A percentile compares a stretch with the other conserved stretches of the same genome.
phyloP scores from a whole-genome alignment of 1,140 invertebrate species.

The Drosophila nigrodunni region DNA sequence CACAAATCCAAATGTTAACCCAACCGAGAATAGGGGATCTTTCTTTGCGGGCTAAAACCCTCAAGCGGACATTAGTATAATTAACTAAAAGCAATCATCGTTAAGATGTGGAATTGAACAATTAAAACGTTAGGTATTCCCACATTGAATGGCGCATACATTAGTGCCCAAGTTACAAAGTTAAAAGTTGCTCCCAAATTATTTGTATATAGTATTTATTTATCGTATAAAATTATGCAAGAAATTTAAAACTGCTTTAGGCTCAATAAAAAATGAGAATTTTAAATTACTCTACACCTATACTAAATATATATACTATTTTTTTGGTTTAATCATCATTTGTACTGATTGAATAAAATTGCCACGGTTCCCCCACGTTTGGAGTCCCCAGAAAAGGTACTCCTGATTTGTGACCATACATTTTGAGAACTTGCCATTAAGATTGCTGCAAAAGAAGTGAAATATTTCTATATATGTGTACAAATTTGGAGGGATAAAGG shows the following conservation, averaged over 20 bases:
- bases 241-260: background rate
- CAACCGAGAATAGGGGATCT: conserved; percentile 63
- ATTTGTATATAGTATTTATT: conserved; percentile 26
- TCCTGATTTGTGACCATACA: background rate
- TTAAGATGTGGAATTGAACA: conserved; percentile 10
- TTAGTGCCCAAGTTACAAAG: no score
- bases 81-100: conserved; percentile 1
- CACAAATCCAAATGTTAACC: conserved; percentile 56
- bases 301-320: background rate
- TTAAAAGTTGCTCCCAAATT: background rate
- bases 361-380: background rate
- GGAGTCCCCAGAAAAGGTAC: conserved; percentile 11
- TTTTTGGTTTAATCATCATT: conserved; percentile 1
- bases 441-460: conserved; percentile 1
- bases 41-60: conserved; percentile 68
- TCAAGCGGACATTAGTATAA: background rate
- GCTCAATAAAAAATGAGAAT: background rate
- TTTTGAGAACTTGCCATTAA: conserved; percentile 4
- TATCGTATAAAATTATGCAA: background rate
- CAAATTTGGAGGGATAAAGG: background rate
- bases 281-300: background rate
- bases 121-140: conserved; percentile 24
- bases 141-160: background rate
- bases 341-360: conserved; percentile 10
- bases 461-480: background rate